These are phyloP conservation scores for Phataginus tetradactyla DNA, from an alignment of 2,797 vertebrate genomes.

Conservation along the genomic window DNA sequence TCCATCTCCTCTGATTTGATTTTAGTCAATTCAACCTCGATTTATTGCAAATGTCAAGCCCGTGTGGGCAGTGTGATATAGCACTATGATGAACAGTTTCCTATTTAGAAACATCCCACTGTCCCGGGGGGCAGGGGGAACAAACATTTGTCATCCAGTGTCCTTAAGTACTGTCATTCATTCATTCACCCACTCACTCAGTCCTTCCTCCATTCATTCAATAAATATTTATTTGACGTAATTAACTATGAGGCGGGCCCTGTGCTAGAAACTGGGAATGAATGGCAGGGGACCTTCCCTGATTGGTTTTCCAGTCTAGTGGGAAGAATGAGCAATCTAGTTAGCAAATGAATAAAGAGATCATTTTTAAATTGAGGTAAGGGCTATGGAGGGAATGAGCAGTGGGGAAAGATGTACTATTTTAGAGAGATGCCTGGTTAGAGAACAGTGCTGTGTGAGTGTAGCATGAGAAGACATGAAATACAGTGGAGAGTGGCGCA, in stretches of 20 bases:
- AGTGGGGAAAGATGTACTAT: background rate
- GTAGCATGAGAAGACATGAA: background rate
- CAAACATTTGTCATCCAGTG: background rate
- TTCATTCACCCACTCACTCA: background rate
- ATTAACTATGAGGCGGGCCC: background rate
- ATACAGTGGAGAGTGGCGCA: too few species aligned
- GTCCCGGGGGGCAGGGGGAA: background rate
- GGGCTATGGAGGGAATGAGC: background rate
- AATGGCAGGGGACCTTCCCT: background rate
- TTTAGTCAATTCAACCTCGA: background rate
- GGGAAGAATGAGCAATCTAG: background rate
- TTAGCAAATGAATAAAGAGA: background rate
- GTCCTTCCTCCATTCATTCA: background rate
- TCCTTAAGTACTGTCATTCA: background rate
- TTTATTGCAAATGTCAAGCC: background rate
- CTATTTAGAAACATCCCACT: background rate
- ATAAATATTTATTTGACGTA: background rate
- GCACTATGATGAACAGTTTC: background rate
- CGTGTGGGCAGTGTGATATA: background rate
- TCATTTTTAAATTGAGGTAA: background rate
- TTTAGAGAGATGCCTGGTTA: background rate
- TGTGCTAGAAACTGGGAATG: background rate
- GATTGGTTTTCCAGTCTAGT: background rate
- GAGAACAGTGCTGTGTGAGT: rapidly evolving
- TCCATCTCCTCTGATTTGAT: background rate